These are phyloP conservation scores for Platerodrilus igneus DNA, from an alignment of 2,888 invertebrate genomes.

Conservation along the genomic window DNA sequence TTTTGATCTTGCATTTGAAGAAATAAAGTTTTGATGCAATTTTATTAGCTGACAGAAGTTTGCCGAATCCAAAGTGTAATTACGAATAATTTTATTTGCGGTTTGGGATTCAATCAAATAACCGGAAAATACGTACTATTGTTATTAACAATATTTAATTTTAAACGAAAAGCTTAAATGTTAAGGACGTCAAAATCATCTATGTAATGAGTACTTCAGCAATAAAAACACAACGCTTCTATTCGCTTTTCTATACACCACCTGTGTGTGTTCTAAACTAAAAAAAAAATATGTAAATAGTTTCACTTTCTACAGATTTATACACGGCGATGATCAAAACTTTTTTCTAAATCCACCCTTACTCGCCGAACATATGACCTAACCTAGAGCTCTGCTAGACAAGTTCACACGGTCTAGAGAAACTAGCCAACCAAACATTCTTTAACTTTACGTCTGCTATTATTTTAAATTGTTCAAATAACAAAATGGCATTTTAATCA, in stretches of 20 bases:
- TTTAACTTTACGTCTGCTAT: constrained; percentile 11
- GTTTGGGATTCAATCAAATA: too few species aligned
- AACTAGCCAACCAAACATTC: constrained; percentile 18
- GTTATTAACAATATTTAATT: too few species aligned
- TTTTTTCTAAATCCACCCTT: constrained; percentile 27
- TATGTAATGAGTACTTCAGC: too few species aligned
- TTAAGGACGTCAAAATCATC: too few species aligned
- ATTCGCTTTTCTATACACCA: constrained; percentile 13
- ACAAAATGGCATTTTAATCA: too few species aligned
- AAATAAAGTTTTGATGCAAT: constrained; percentile 18
- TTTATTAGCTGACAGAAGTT: too few species aligned
- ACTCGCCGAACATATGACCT: constrained; percentile 27
- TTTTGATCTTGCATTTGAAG: constrained; percentile 13
- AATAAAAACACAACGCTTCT: too few species aligned
- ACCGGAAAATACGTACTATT: too few species aligned
- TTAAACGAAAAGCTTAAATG: too few species aligned
- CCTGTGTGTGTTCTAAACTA: constrained; percentile 21
- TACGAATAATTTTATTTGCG: too few species aligned
- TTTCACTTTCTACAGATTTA: constrained; percentile 27
- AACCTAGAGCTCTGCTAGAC: constrained; percentile 25
- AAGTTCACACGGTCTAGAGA: constrained; percentile 30
- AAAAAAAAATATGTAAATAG: constrained; percentile 24
- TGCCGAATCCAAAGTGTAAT: too few species aligned
- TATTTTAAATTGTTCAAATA: constrained; percentile 5
- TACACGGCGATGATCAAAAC: constrained; percentile 22